Conservation (phyloP, 2,888 invertebrate genomes). For the Drosophila pegasa region DNA sequence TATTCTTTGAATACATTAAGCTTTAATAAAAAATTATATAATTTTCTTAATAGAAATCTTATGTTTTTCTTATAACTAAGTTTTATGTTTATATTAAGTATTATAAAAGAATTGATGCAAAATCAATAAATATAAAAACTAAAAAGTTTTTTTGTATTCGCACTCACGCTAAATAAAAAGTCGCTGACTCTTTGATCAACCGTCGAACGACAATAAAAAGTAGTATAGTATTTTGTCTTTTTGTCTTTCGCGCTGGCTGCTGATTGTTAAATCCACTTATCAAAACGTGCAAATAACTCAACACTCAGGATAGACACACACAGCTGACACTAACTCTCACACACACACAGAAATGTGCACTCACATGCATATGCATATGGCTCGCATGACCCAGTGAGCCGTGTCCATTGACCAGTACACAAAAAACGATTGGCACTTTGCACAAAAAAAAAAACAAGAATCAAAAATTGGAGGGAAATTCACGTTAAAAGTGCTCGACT, state of each 20-base stretch:
- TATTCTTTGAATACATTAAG: too few species aligned
- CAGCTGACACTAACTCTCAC: slow-evolving; percentile 25
- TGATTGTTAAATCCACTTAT: slow-evolving; percentile 74
- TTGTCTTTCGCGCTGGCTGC: slow-evolving; percentile 24
- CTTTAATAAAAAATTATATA: too few species aligned
- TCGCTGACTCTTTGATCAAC: slow-evolving; percentile 19
- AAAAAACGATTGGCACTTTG: slow-evolving; percentile 50
- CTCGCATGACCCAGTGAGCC: slow-evolving; percentile 56
- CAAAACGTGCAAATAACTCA: slow-evolving; percentile 78
- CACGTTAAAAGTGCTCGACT: neutral
- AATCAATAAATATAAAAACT: neutral
- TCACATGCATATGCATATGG: slow-evolving; percentile 24
- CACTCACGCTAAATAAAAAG: slow-evolving; percentile 7
- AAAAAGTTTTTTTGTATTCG: neutral
- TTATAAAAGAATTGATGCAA: neutral
- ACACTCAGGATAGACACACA: slow-evolving; percentile 55
- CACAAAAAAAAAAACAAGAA: slow-evolving; percentile 14
- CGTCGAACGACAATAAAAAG: neutral
- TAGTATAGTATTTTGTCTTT: slow-evolving; percentile 9
- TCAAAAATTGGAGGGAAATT: slow-evolving; percentile 1
- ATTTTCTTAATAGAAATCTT: too few species aligned
- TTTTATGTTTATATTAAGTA: too few species aligned
- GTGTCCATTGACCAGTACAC: slow-evolving; percentile 50
- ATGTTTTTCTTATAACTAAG: too few species aligned
- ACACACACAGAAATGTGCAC: slow-evolving; percentile 7